Conservation (phyloP, 1,140 invertebrate species). For the Sipha flava region DNA sequence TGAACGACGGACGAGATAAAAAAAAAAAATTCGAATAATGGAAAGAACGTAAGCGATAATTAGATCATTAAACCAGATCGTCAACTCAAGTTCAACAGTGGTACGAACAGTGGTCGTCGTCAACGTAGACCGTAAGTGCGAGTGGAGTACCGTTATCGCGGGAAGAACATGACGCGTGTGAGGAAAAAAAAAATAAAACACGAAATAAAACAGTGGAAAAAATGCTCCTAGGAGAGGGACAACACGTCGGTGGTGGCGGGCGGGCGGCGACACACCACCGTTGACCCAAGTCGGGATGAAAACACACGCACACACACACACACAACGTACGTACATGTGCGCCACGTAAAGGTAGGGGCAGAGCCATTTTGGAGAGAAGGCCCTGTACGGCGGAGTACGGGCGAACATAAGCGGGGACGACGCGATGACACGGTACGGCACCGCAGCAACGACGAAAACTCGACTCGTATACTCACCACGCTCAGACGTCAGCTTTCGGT, state of each 20-base stretch:
- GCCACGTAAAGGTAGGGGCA: slow-evolving; percentile 22
- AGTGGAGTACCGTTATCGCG: not conserved
- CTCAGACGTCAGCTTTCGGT: slow-evolving; percentile 28
- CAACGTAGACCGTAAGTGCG: not conserved
- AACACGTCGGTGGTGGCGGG: too few relatives aligned
- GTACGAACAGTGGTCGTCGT: too few relatives aligned
- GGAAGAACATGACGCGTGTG: not conserved
- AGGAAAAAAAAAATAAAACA: not conserved
- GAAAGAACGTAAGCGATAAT: too few relatives aligned
- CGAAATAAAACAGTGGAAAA: not conserved
- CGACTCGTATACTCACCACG: slow-evolving; percentile 7
- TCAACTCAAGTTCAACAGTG: too few relatives aligned
- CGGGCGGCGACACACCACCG: slow-evolving; percentile 5
- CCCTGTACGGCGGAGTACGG: not conserved
- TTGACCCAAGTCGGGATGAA: slow-evolving; percentile 29
- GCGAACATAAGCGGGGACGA: not conserved
- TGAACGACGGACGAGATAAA: too few relatives aligned
- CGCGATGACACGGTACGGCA: not conserved
- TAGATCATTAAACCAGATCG: too few relatives aligned
- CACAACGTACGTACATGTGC: not conserved
- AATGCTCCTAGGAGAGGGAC: slow-evolving; percentile 23
- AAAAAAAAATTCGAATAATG: too few relatives aligned
- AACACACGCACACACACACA: not conserved
- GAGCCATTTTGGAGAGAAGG: slow-evolving; percentile 28
- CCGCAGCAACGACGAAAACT: not conserved